phyloP scores from a whole-genome alignment of 1,140 invertebrate species.

The Panagrolaimus sp. region DNA sequence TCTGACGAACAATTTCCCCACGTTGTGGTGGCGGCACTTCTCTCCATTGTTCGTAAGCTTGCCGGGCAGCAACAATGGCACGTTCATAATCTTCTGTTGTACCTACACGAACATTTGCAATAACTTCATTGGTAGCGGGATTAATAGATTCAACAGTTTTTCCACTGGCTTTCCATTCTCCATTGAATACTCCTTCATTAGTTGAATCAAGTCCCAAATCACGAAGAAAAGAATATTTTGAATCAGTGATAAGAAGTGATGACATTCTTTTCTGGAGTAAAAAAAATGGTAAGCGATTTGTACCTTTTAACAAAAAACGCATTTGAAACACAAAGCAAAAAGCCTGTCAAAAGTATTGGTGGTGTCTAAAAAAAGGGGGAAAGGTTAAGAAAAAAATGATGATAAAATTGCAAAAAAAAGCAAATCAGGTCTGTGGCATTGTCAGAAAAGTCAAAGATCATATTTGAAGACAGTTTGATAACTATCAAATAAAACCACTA shows the following conservation, averaged over 20 bases:
- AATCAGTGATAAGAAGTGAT: constrained; percentile 40
- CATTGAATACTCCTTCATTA: constrained; percentile 55
- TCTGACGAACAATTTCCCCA: constrained; percentile 48
- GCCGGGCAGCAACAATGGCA: constrained; percentile 23
- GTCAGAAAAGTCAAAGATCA: too few species aligned
- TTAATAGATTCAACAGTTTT: constrained; percentile 40
- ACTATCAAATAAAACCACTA: too few species aligned
- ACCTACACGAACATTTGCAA: constrained; percentile 52
- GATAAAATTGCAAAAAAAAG: too few species aligned
- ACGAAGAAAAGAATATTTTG: constrained; percentile 53
- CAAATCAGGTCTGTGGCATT: too few species aligned
- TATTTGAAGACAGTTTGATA: too few species aligned
- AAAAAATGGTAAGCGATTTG: constrained; percentile 16
- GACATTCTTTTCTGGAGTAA: constrained; percentile 45
- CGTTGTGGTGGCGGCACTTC: constrained; percentile 39
- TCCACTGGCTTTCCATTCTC: constrained; percentile 27
- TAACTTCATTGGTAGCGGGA: constrained; percentile 54
- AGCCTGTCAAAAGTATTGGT: too few species aligned
- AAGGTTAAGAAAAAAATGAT: too few species aligned
- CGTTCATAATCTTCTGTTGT: constrained; percentile 39
- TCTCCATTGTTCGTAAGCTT: constrained; percentile 32
- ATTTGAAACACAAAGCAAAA: neutral
- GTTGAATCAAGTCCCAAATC: constrained; percentile 49
- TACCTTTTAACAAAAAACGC: constrained; percentile 8
- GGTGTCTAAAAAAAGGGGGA: too few species aligned